phyloP scores from a whole-genome alignment of 2,888 invertebrate genomes.

The Lordiphosa andalusiaca region DNA sequence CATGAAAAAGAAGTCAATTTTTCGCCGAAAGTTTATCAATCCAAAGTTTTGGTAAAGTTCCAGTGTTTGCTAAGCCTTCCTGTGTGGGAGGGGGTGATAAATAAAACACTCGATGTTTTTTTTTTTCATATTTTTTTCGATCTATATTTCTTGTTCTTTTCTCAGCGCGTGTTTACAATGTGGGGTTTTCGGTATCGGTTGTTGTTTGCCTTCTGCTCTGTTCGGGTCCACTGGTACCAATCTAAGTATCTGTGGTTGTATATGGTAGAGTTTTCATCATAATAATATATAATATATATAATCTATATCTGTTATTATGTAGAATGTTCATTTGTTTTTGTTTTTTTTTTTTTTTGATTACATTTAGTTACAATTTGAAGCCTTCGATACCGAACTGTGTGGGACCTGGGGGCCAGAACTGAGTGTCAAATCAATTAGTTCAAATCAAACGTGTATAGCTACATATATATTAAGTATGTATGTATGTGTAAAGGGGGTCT shows the following conservation, averaged over 20 bases:
- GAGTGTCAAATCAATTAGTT: constrained; percentile 24
- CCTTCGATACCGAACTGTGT: constrained; percentile 14
- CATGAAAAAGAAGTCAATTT: too few species aligned
- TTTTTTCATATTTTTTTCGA: too few species aligned
- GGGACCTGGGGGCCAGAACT: constrained; percentile 24
- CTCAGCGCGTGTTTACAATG: constrained; percentile 47
- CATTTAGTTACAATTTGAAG: constrained; percentile 57
- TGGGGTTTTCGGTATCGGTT: constrained; percentile 26
- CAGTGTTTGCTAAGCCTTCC: too few species aligned
- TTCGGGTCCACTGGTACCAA: constrained; percentile 52
- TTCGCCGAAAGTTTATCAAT: too few species aligned
- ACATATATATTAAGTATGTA: constrained; percentile 6
- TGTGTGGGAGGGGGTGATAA: too few species aligned
- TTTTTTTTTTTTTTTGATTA: constrained; percentile 49
- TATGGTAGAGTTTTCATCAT: constrained; percentile 41
- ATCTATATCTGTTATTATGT: constrained; percentile 22
- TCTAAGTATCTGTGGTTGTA: constrained; percentile 48
- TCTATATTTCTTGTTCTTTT: not conserved
- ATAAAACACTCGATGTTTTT: too few species aligned
- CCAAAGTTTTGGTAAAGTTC: too few species aligned
- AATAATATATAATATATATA: constrained; percentile 40
- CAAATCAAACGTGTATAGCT: constrained; percentile 22
- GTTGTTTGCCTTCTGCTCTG: constrained; percentile 23
- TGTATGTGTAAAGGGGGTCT: constrained; percentile 18
- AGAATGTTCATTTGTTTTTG: constrained; percentile 17